Evolutionary conservation across 2,113 vertebrate species (phyloP).

Genomic region (Leiothrix lutea): DNA sequence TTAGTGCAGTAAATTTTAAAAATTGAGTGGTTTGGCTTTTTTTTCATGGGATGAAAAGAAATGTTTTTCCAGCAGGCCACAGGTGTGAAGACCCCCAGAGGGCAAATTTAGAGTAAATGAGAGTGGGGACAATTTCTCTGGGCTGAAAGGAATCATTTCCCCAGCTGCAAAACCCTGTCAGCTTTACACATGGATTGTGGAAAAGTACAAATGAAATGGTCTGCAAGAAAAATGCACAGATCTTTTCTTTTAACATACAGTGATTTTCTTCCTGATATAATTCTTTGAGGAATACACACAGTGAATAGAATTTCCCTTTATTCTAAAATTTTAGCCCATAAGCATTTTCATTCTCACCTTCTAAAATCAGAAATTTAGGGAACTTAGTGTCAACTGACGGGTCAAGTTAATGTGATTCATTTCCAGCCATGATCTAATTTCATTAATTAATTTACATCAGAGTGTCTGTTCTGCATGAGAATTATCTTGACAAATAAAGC

Average conservation of each 20-base stretch:
- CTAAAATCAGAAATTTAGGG: not conserved
- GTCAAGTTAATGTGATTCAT: not conserved
- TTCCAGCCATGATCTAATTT: not conserved
- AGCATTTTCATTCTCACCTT: not conserved
- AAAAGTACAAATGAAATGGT: not conserved
- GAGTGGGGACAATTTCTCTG: not conserved
- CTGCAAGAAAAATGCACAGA: not conserved
- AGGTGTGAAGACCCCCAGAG: not conserved
- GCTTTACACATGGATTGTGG: not conserved
- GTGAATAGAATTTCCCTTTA: not conserved
- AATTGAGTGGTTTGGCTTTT: fast-evolving
- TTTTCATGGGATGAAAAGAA: not conserved
- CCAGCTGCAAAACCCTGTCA: not conserved
- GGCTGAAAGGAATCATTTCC: not conserved
- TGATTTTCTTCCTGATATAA: not conserved
- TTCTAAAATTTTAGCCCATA: not conserved
- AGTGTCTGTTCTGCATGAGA: not conserved
- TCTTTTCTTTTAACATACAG: not conserved
- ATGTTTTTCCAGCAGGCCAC: not conserved
- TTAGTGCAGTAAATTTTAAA: not conserved
- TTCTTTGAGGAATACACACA: not conserved
- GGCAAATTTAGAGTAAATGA: not conserved
- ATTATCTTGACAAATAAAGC: conserved; percentile 11
- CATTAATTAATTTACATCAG: not conserved
- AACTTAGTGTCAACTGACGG: not conserved